Conservation (phyloP, 2,113 vertebrate species). For the Anhinga anhinga region DNA sequence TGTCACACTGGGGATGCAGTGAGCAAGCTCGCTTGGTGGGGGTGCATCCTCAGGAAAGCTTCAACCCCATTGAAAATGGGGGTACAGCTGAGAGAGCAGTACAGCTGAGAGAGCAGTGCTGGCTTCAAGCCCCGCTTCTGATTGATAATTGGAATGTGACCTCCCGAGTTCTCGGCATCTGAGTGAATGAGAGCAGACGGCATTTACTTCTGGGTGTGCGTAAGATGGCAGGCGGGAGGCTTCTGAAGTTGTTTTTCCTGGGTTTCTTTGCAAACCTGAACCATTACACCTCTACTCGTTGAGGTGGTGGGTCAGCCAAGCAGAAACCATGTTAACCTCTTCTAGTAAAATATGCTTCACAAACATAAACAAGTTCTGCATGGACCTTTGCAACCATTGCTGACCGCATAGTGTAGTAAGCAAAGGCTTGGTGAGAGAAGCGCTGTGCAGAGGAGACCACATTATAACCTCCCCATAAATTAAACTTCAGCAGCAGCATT, state of each 20-base stretch:
- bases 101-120: neutral
- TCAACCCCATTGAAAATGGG: rapidly evolving
- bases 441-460: rapidly evolving
- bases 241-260: neutral
- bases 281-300: rapidly evolving
- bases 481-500: neutral
- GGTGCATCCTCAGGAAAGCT: neutral
- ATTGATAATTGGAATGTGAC: rapidly evolving
- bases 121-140: neutral
- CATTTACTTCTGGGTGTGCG: rapidly evolving
- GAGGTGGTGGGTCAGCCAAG: neutral
- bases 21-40: rapidly evolving
- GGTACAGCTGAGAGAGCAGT: neutral
- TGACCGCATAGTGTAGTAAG: neutral
- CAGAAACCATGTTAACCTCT: neutral
- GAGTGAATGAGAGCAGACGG: neutral
- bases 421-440: neutral
- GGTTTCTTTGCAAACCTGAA: neutral
- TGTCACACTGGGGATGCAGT: rapidly evolving
- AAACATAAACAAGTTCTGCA: rapidly evolving
- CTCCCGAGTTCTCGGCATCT: neutral
- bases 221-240: neutral
- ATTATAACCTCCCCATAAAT: rapidly evolving
- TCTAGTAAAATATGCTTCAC: rapidly evolving
- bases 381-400: rapidly evolving